These are phyloP conservation scores for Nymphalis polychloros DNA, from an alignment of 2,888 invertebrate genomes.

Conservation along the genomic window DNA sequence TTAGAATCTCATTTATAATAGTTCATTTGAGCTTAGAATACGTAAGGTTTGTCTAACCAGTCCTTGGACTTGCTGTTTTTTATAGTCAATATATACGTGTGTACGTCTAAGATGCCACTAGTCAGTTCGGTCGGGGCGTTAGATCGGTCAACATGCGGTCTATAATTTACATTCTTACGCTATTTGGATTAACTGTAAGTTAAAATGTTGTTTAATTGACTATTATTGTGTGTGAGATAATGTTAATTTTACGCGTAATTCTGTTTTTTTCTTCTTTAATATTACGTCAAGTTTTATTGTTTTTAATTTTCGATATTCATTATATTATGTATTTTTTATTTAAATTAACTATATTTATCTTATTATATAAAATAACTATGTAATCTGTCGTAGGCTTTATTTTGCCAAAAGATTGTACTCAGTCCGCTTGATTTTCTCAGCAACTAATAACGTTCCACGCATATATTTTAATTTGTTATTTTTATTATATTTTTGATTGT, in stretches of 20 bases:
- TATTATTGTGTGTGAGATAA: background rate
- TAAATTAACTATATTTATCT: too few relatives aligned
- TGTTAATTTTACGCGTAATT: background rate
- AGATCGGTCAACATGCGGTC: constrained; percentile 46
- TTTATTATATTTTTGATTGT: too few relatives aligned
- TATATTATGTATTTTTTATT: too few relatives aligned
- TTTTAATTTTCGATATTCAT: too few relatives aligned
- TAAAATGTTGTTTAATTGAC: constrained; percentile 1
- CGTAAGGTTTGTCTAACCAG: constrained; percentile 9
- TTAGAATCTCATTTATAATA: too few relatives aligned
- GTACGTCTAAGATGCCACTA: constrained; percentile 32
- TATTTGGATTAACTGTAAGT: constrained; percentile 43
- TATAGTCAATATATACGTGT: constrained; percentile 33
- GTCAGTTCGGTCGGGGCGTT: constrained; percentile 45
- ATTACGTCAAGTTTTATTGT: background rate
- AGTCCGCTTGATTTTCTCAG: too few relatives aligned
- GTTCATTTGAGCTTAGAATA: background rate
- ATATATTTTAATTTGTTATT: too few relatives aligned
- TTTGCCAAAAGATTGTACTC: too few relatives aligned
- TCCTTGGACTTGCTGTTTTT: constrained; percentile 35
- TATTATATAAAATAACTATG: too few relatives aligned
- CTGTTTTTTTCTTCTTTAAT: background rate
- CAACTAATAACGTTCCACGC: too few relatives aligned
- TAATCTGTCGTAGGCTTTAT: too few relatives aligned
- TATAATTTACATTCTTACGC: constrained; percentile 34